Evolutionary conservation across 2,888 invertebrate genomes (phyloP).

Genomic region (Ichneumon xanthorius): DNA sequence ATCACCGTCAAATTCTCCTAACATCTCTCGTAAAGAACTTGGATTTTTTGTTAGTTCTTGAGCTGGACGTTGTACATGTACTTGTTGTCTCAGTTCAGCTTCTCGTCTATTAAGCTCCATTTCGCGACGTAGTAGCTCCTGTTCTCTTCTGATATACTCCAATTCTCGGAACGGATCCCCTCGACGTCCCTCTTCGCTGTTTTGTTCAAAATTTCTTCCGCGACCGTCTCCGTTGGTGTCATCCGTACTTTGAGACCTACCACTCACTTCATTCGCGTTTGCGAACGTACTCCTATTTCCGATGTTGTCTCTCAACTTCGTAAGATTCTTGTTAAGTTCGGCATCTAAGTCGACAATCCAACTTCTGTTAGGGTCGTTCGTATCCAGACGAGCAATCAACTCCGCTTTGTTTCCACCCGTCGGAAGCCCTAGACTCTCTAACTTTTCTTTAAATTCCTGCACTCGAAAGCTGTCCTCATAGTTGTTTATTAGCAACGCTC

Average conservation of each 20-base stretch:
- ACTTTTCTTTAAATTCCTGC: neutral
- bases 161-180: slow-evolving; percentile 8
- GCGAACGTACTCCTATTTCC: neutral
- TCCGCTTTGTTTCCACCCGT: slow-evolving; percentile 1
- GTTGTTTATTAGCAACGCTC: slow-evolving; percentile 1
- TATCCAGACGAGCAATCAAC: neutral
- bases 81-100: neutral
- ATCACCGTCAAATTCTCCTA: slow-evolving; percentile 42
- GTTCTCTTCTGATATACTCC: slow-evolving; percentile 1
- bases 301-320: neutral
- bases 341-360: neutral
- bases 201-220: neutral
- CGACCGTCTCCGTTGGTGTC: neutral
- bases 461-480: neutral
- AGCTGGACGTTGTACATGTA: slow-evolving; percentile 5
- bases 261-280: neutral
- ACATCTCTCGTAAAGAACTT: slow-evolving; percentile 38
- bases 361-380: neutral
- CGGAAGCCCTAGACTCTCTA: neutral
- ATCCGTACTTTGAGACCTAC: neutral
- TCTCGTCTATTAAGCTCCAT: slow-evolving; percentile 7
- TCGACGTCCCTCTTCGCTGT: neutral
- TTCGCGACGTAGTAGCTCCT: slow-evolving; percentile 10
- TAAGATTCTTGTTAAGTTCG: neutral
- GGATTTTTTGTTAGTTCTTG: slow-evolving; percentile 2